phyloP scores from a whole-genome alignment of 1,140 invertebrate species.

The Papilio dardanus region DNA sequence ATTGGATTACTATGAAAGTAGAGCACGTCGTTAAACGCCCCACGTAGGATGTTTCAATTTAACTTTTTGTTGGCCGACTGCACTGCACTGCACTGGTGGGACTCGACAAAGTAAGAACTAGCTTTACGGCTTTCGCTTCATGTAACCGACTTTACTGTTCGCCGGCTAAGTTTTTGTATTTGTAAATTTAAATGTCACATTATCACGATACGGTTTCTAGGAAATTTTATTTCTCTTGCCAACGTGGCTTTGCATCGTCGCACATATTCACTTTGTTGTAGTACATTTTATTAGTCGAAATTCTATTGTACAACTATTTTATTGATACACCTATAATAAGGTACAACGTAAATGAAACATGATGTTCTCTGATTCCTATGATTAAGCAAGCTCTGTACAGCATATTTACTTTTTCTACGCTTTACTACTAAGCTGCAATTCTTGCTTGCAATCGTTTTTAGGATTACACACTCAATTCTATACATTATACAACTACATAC shows the following conservation, averaged over 20 bases:
- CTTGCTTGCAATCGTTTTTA: too few species aligned
- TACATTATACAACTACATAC: too few species aligned
- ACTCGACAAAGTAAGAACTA: conserved; percentile 37
- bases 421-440: background rate
- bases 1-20: conserved; percentile 39
- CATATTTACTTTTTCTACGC: background rate
- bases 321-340: background rate
- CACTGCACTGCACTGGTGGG: conserved; percentile 21
- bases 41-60: conserved; percentile 39
- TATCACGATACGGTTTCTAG: conserved; percentile 24
- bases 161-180: conserved; percentile 35
- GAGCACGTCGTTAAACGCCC: conserved; percentile 36
- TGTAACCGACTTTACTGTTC: conserved; percentile 32
- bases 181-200: conserved; percentile 36
- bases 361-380: background rate
- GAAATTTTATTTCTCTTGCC: conserved; percentile 19
- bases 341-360: background rate
- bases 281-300: too few species aligned
- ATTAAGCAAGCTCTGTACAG: background rate
- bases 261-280: conserved; percentile 2
- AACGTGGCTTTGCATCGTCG: background rate
- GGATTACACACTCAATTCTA: too few species aligned
- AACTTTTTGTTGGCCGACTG: conserved; percentile 36
- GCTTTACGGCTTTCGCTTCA: conserved; percentile 36
- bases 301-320: background rate